Evolutionary conservation across 2,797 vertebrate species (phyloP).

Genomic region (Ambastaia sidthimunki): DNA sequence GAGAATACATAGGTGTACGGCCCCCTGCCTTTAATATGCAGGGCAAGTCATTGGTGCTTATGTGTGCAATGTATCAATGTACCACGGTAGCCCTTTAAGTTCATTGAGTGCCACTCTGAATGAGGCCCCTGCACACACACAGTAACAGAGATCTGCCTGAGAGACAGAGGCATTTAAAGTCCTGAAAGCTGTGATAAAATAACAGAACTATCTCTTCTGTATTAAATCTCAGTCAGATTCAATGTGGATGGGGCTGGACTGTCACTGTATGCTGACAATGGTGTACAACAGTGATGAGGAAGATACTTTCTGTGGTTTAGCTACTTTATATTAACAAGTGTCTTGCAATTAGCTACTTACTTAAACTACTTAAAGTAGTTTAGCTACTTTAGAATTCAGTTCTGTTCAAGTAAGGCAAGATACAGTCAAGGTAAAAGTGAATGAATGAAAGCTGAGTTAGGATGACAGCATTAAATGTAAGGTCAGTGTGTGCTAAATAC

Average conservation of each 20-base stretch:
- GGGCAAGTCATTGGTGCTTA: conserved; percentile 63
- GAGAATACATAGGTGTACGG: conserved; percentile 54
- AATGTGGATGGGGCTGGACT: conserved; percentile 31
- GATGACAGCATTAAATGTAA: no score
- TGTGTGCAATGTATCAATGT: conserved; percentile 65
- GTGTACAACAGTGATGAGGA: neutral
- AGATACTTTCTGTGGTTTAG: neutral
- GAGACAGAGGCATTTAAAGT: conserved; percentile 66
- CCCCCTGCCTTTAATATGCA: conserved; percentile 61
- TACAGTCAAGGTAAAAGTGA: no score
- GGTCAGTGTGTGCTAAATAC: no score
- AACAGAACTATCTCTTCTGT: conserved; percentile 59
- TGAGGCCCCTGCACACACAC: conserved; percentile 66
- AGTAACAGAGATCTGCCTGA: conserved; percentile 71
- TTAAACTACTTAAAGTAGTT: no score
- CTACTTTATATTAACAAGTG: neutral
- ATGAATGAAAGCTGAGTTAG: neutral
- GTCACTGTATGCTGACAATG: conserved; percentile 7
- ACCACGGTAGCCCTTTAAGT: conserved; percentile 68
- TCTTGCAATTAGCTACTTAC: neutral
- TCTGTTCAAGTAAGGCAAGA: neutral
- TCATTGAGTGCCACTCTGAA: conserved; percentile 70
- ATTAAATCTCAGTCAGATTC: conserved; percentile 68
- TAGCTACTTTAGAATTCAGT: neutral
- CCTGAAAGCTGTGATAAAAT: conserved; percentile 53